Base-by-base conservation (phyloP, 1,140 invertebrate species). In the Forficula auricularia region DNA sequence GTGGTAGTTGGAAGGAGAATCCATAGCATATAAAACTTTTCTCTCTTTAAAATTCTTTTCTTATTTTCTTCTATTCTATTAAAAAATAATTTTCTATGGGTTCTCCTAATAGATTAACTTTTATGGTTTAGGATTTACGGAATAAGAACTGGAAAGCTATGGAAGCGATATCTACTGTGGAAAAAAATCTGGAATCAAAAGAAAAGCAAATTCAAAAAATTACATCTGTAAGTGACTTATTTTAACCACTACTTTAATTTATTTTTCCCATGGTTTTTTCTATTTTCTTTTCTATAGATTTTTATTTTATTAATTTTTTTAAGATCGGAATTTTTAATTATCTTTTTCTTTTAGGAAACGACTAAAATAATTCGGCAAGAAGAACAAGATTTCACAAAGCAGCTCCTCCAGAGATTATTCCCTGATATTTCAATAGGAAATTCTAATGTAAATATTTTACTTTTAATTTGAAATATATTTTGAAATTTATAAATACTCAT, bases 91-190 rank as follows among this genome's bases (percentile, higher is more conserved):
- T n/a, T 19, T 20, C 19, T 43, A 42, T 47, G 45, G 45, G 42
- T 47, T 47, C 45, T 47, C 40, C 16, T 45, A 48, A 45, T 42
- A 18, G 44, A 46, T 40, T 49, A 41, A 50, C 22, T 46, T 57
- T 48, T 52, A 54, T 61, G 39, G 39, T 42, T 52, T 64, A 82
- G 80, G 82, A 83, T 56, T 73, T 85, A 61, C 72, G 79, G 66
- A 72, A 68, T 68, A 82, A 79, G 71, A 84, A 84, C 67, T 84
- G 79, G 79, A 83, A 82, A 73, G 75, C 80, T 64, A 79, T 83
- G 77, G 80, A 83, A 66, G 80, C 80, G 61, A 73, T 83, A 67
- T 73, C 79, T 64, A 71, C 68, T 48, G 73, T 78, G 49, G 76
- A 82, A 62, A 66, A 68, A 45, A 58, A 61, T 43, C 61, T 65